Evolutionary conservation across 1,140 invertebrate species (phyloP).

Genomic region (Matsumurasca onukii): DNA sequence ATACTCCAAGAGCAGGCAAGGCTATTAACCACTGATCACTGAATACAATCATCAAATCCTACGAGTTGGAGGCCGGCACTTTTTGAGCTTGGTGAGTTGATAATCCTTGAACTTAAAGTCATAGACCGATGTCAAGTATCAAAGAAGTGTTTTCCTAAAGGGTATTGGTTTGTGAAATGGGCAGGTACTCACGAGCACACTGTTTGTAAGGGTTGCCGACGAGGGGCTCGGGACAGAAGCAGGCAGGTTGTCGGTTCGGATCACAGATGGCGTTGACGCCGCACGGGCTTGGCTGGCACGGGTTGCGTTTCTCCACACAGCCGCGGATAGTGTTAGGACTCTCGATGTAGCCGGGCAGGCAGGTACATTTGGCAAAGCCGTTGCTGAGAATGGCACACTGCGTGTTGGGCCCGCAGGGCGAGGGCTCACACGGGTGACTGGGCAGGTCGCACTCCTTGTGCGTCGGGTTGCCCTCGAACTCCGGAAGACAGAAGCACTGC

Average conservation of each 20-base stretch:
- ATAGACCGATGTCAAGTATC: no score
- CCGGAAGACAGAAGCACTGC: slow-evolving; percentile 81
- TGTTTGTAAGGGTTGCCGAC: slow-evolving; percentile 76
- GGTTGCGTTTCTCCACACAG: slow-evolving; percentile 72
- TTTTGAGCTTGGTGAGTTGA: no score
- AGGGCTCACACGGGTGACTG: slow-evolving; percentile 76
- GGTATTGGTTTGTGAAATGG: no score
- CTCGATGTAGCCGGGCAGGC: slow-evolving; percentile 77
- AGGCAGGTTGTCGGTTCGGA: slow-evolving; percentile 70
- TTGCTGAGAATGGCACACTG: slow-evolving; percentile 78
- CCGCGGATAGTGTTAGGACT: slow-evolving; percentile 85
- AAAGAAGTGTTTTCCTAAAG: no score
- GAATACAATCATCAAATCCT: no score
- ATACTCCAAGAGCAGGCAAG: no score
- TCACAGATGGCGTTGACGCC: slow-evolving; percentile 77
- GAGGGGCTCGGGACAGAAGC: slow-evolving; percentile 74
- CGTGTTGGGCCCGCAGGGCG: slow-evolving; percentile 85
- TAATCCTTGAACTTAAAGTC: no score
- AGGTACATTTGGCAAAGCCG: slow-evolving; percentile 85
- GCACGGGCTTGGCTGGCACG: slow-evolving; percentile 80
- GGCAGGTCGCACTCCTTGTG: slow-evolving; percentile 62
- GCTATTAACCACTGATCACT: no score
- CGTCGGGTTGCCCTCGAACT: slow-evolving; percentile 85
- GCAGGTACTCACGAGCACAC: slow-evolving; percentile 57
- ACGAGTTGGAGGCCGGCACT: no score